Evolutionary conservation across 2,888 invertebrate species (phyloP).

Genomic region (Clistopyga incitator): DNA sequence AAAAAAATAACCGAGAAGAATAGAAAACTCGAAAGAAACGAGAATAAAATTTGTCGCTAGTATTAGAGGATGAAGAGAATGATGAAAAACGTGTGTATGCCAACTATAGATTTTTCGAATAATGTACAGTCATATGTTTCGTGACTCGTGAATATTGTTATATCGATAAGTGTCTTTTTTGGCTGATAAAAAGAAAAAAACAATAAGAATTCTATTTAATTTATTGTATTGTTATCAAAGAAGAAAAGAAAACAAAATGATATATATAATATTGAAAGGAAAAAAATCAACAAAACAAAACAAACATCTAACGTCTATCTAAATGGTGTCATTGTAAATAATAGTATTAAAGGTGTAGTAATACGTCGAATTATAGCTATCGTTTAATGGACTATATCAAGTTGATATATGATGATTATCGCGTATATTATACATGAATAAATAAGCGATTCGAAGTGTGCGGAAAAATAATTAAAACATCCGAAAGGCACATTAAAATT

Average conservation of each 20-base stretch:
- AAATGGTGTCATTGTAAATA: constrained; percentile 83
- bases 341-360: constrained; percentile 73
- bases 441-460: constrained; percentile 29
- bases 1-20: too few species aligned
- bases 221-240: constrained; percentile 77
- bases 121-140: constrained; percentile 78
- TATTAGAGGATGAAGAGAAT: constrained; percentile 33
- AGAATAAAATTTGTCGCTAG: constrained; percentile 35
- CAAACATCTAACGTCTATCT: constrained; percentile 74
- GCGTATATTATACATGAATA: constrained; percentile 33
- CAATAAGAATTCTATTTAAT: constrained; percentile 79
- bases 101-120: constrained; percentile 75
- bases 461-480: constrained; percentile 36
- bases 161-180: constrained; percentile 70
- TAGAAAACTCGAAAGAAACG: neutral
- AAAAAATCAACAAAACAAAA: constrained; percentile 68
- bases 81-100: constrained; percentile 70
- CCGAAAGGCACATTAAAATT: constrained; percentile 26
- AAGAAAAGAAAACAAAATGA: constrained; percentile 42
- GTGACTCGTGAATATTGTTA: constrained; percentile 71
- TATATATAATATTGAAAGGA: constrained; percentile 67
- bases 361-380: constrained; percentile 61
- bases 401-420: constrained; percentile 52
- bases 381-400: constrained; percentile 59
- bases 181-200: constrained; percentile 68